These are phyloP conservation scores for Excalfactoria chinensis DNA, from an alignment of 2,113 vertebrate genomes.

Conservation along the genomic window DNA sequence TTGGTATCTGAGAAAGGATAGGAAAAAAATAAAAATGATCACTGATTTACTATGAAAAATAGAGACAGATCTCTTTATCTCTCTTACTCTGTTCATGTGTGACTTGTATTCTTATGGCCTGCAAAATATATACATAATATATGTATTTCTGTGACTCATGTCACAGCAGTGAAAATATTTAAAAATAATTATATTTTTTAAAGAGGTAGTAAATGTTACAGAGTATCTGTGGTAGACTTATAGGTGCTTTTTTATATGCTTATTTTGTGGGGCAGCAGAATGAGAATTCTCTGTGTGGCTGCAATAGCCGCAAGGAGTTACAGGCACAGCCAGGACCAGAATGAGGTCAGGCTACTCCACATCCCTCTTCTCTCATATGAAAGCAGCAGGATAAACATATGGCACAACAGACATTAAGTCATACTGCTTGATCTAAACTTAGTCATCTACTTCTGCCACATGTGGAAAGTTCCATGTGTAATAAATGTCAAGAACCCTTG, in stretches of 20 bases:
- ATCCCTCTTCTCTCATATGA: conserved; percentile 7
- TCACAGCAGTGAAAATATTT: not conserved
- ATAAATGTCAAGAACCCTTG: conserved; percentile 21
- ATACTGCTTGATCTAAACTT: conserved; percentile 56
- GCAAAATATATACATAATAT: not conserved
- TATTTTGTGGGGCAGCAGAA: not conserved
- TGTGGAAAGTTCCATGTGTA: conserved; percentile 42
- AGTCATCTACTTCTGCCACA: conserved; percentile 47
- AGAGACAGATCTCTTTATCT: not conserved
- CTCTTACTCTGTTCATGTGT: accelerated
- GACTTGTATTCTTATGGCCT: not conserved
- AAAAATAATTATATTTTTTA: not conserved
- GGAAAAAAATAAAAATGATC: conserved; percentile 44
- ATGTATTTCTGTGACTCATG: not conserved
- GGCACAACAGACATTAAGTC: conserved; percentile 64
- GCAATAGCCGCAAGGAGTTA: conserved; percentile 32
- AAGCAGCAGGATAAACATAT: conserved; percentile 65
- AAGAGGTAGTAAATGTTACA: not conserved
- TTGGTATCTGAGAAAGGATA: not conserved
- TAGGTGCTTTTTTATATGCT: not conserved
- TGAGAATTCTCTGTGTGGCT: not conserved
- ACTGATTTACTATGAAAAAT: not conserved
- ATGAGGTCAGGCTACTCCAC: conserved; percentile 50
- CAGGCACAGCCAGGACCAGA: not conserved
- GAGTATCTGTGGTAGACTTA: not conserved